Evolutionary conservation across 64 coral and sea anemone species (phyloP), one percentile per base, ranked within the genome.

Genomic region (Cladopsammia gracilis): DNA sequence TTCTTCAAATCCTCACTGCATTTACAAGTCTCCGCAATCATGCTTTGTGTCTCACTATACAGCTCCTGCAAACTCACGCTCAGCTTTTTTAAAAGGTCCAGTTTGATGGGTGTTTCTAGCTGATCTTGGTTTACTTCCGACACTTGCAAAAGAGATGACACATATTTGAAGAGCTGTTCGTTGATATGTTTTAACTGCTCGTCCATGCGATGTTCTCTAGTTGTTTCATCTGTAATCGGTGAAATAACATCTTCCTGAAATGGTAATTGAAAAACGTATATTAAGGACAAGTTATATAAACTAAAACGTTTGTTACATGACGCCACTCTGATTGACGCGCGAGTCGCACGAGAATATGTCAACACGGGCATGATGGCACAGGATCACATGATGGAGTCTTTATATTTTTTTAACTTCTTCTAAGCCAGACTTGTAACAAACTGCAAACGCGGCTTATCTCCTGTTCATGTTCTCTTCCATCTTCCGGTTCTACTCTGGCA

Each of bases 1-100:
- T 18, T 52, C n/a, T 25, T 77, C 9, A 77, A 18, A 24, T 77
- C n/a, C 75, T 77, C 75, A 48, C 75, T 77, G 7, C 75, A 77
- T 56, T 77, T 53, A 12, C 75, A 77, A 12, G 75, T 18, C 51
- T 77, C 48, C 6, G 75, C 8, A 22, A 24, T 16, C 20, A 54
- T 77, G 6, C 18, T 1, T 11, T 20, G 75, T 2, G 48, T 57
- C 14, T 16, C 23, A 16, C 6, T 77, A 45, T 77, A 77, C 23
- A 56, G n/a, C 4, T 77, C 75, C 23, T 77, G 48, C 75, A 77
- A 56, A 4, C 3, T 6, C 13, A 20, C 19, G 52, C 75, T 77
- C 16, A 56, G 15, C 10, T 11, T 25, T 2, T 6, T 54, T 19
- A 77, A 23, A 8, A 77, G n/a, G 16, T 57, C 51, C 5, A 77